Conservation (phyloP, 2,797 vertebrate species). For the Orientallactaga sibirica region DNA sequence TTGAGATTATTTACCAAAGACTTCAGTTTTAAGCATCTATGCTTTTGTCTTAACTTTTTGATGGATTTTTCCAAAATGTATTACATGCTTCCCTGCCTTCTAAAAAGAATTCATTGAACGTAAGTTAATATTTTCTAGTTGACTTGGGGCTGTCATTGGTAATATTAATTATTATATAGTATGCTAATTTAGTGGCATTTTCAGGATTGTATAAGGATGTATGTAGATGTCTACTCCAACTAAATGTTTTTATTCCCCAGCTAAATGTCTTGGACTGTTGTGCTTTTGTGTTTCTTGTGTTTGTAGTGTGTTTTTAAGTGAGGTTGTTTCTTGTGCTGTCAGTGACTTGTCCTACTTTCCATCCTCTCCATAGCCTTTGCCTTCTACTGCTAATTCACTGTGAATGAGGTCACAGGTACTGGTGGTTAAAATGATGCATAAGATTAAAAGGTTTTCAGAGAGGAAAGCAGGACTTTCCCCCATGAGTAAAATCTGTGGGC, state of each 20-base stretch:
- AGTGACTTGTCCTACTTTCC: slow-evolving; percentile 31
- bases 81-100: slow-evolving; percentile 78
- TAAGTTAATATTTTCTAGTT: slow-evolving; percentile 75
- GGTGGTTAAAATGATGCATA: slow-evolving; percentile 36
- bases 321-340: slow-evolving; percentile 61
- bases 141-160: slow-evolving; percentile 45
- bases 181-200: slow-evolving; percentile 40
- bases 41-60: slow-evolving; percentile 77
- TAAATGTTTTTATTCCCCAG: slow-evolving; percentile 46
- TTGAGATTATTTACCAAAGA: slow-evolving; percentile 44
- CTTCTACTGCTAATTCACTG: slow-evolving; percentile 14
- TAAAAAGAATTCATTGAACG: slow-evolving; percentile 78
- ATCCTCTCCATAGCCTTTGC: neutral
- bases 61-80: slow-evolving; percentile 78
- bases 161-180: neutral
- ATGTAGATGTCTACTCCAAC: slow-evolving; percentile 36
- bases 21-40: slow-evolving; percentile 61
- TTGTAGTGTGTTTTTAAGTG: slow-evolving; percentile 30
- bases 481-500: neutral
- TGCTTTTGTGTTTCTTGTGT: slow-evolving; percentile 29
- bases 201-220: slow-evolving; percentile 37
- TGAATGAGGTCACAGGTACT: slow-evolving; percentile 20
- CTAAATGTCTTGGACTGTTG: slow-evolving; percentile 51
- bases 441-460: slow-evolving; percentile 35
- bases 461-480: neutral